Evolutionary conservation across 2,797 vertebrate species (phyloP), one percentile per base, ranked within the genome.

Genomic region (Bucorvus abyssinicus): DNA sequence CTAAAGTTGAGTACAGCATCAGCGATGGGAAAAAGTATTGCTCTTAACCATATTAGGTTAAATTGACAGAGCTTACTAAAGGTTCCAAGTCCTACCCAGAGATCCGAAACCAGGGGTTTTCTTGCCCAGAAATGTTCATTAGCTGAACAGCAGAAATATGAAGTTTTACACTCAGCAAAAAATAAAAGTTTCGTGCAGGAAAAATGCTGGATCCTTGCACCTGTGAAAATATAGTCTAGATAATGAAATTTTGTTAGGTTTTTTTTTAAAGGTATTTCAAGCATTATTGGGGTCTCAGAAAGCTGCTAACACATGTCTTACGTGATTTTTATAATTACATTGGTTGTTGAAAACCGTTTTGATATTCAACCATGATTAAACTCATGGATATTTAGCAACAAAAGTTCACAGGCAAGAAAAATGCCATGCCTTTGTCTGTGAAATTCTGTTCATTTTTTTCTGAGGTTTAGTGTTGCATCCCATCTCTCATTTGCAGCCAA

Each of bases 381-480:
- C 45, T 67, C 53, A 47, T 20, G 49, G 69, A 64, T 27, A 74
- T 12, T 65, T 30, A 70, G n/a, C 34, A 70, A 63, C 0, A 59
- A 50, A 85, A 77, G 26, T 45, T 84, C 81, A 79, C 45, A 64
- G 32, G 44, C 42, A 79, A 59, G 24, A 79, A 89, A 79, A 89
- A 32, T 1, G 2, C 29, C 6, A 1, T 1, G 0, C 27, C 38
- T 45, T 71, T 42, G 21, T 7, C n/a, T 3, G 2, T 26, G 10
- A 81, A 89, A 53, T 61, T 45, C 45, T 22, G 55, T 53, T 32
- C 14, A 5, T 7, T 50, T 75, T 77, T 57, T 55, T 76, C 30
- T 17, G 14, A 56, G n/a, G 34, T 40, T 40, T 2, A 50, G 10
- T 10, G 7, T 30, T 60, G 29, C 40, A 57, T 19, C 13, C 17